phyloP scores from a whole-genome alignment of 2,888 invertebrate genomes.

The Mantis religiosa region DNA sequence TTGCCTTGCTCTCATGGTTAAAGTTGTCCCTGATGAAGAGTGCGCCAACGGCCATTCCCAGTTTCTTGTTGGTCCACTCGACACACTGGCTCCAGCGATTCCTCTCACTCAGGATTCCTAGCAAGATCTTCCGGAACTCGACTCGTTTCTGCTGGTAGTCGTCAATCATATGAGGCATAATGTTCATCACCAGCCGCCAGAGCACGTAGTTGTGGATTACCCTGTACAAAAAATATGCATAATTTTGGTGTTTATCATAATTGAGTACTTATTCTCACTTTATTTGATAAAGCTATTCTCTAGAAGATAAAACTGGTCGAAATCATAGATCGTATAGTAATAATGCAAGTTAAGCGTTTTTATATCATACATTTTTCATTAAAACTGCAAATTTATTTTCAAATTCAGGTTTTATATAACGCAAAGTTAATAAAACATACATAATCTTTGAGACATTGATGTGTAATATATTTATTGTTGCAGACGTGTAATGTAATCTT shows the following conservation, averaged over 20 bases:
- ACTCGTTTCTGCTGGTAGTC: slow-evolving; percentile 70
- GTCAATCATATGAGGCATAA: slow-evolving; percentile 72
- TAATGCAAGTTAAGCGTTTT: too few relatives aligned
- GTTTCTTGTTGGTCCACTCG: slow-evolving; percentile 79
- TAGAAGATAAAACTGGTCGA: too few relatives aligned
- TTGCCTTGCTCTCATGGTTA: slow-evolving; percentile 74
- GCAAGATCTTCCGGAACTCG: slow-evolving; percentile 69
- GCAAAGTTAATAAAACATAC: too few relatives aligned
- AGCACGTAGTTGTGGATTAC: slow-evolving; percentile 72
- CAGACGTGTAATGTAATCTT: too few relatives aligned
- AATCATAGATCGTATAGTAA: too few relatives aligned
- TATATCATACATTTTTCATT: too few relatives aligned
- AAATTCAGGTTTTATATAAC: too few relatives aligned
- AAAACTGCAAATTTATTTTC: too few relatives aligned
- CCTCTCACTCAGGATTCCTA: slow-evolving; percentile 69
- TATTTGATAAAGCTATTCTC: too few relatives aligned
- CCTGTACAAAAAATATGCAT: slow-evolving; percentile 42
- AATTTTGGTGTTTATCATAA: not conserved
- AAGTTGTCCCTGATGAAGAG: slow-evolving; percentile 81
- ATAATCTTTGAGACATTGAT: too few relatives aligned
- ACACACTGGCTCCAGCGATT: slow-evolving; percentile 77
- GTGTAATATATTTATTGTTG: too few relatives aligned
- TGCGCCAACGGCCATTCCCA: slow-evolving; percentile 83
- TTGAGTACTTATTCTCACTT: too few relatives aligned
- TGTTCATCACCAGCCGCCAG: slow-evolving; percentile 69